These are phyloP conservation scores for Kuschelorhynchus macadamiae DNA, from an alignment of 2,888 invertebrate genomes.

Conservation along the genomic window DNA sequence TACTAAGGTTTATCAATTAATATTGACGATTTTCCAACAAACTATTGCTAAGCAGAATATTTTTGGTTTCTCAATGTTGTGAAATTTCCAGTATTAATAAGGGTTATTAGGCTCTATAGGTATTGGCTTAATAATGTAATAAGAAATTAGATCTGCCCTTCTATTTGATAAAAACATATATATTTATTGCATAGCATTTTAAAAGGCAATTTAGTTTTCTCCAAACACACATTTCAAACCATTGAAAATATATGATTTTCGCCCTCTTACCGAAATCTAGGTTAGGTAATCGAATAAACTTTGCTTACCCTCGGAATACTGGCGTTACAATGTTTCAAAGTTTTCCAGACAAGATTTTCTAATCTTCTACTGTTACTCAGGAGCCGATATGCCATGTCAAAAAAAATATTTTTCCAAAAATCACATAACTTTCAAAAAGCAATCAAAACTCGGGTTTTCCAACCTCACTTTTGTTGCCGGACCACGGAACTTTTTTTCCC, in stretches of 20 bases:
- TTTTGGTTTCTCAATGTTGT: too few relatives aligned
- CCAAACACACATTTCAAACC: too few relatives aligned
- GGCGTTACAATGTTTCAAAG: constrained; percentile 62
- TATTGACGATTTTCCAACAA: background rate
- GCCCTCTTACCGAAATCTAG: background rate
- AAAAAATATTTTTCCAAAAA: constrained; percentile 39
- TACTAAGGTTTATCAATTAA: background rate
- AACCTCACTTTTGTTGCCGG: constrained; percentile 38
- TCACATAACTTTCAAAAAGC: constrained; percentile 53
- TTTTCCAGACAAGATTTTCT: constrained; percentile 69
- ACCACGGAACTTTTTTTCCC: too few relatives aligned
- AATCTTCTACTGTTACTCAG: constrained; percentile 73
- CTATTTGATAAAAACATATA: too few relatives aligned
- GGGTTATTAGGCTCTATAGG: too few relatives aligned
- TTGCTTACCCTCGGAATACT: constrained; percentile 62
- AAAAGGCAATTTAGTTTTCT: too few relatives aligned
- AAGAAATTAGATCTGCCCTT: too few relatives aligned
- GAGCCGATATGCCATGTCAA: constrained; percentile 76
- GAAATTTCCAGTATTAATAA: too few relatives aligned
- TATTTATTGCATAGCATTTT: too few relatives aligned
- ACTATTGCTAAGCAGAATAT: background rate
- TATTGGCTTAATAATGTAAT: too few relatives aligned
- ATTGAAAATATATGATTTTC: too few relatives aligned
- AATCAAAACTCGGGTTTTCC: constrained; percentile 17
- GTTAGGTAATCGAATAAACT: constrained; percentile 34